A percentile compares a stretch with the other conserved stretches of the same genome.
Evolutionary conservation across 1,140 invertebrate genomes (phyloP).

Genomic region (Ceratitis capitata): DNA sequence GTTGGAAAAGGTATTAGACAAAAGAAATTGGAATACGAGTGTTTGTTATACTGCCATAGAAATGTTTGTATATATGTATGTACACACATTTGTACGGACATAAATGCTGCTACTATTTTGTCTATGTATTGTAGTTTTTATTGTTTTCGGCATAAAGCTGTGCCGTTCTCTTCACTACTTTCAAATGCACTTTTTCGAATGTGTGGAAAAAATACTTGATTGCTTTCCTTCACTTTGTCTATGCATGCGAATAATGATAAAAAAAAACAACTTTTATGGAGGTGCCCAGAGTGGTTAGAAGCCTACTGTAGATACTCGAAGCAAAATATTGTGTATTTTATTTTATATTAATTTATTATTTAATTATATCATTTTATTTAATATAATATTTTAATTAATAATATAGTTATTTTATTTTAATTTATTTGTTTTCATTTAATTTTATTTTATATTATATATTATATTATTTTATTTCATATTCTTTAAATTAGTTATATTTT

Average conservation of each 20-base stretch:
- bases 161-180: background rate
- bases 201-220: constrained; percentile 34
- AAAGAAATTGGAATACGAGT: background rate
- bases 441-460: too few relatives aligned
- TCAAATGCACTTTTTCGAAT: background rate
- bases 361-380: too few relatives aligned
- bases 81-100: background rate
- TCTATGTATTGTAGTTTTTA: background rate
- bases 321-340: background rate
- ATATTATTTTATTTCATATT: too few relatives aligned
- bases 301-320: background rate
- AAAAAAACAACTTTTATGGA: background rate
- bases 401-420: too few relatives aligned
- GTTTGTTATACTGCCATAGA: background rate
- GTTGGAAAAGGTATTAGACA: background rate
- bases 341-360: background rate
- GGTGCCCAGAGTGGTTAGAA: background rate
- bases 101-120: background rate
- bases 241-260: background rate
- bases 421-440: too few relatives aligned
- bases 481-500: too few relatives aligned
- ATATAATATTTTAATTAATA: too few relatives aligned
- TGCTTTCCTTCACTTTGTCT: constrained; percentile 21
- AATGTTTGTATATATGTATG: background rate
- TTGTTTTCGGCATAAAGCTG: background rate